A percentile compares a stretch with the other conserved stretches of the same genome.
Evolutionary conservation across 2,797 vertebrate genomes (phyloP).

Genomic region (Malurus splendens): DNA sequence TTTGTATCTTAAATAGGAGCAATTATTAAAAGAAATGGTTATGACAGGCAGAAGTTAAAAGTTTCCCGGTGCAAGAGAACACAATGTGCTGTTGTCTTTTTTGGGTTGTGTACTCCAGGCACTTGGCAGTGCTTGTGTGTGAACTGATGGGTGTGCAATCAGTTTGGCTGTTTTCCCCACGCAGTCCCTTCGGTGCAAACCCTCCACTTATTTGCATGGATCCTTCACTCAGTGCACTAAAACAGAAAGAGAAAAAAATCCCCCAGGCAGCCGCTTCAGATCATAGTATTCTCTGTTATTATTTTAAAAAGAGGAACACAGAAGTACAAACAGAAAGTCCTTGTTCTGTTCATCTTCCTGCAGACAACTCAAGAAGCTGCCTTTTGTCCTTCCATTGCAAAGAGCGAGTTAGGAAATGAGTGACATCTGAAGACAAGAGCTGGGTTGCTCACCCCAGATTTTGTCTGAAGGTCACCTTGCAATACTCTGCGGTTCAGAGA

Average conservation of each 20-base stretch:
- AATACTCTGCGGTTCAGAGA: neutral
- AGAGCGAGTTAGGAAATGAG: neutral
- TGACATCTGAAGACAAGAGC: neutral
- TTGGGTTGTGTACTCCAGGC: neutral
- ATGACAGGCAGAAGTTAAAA: neutral
- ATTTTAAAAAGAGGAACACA: slow-evolving; percentile 1
- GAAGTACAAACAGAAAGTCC: slow-evolving; percentile 13
- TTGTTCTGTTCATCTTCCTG: neutral
- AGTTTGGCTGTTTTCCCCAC: neutral
- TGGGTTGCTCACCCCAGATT: neutral
- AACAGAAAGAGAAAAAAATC: neutral
- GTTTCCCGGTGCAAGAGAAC: neutral
- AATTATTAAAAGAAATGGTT: neutral
- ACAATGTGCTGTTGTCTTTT: slow-evolving; percentile 30
- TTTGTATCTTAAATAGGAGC: neutral
- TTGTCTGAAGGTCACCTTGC: slow-evolving; percentile 32
- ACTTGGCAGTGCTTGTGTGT: slow-evolving; percentile 24
- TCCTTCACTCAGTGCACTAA: neutral
- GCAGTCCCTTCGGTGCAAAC: neutral
- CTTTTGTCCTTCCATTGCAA: neutral
- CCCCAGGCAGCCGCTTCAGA: slow-evolving; percentile 7
- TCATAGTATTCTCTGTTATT: neutral
- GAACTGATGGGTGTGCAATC: slow-evolving; percentile 31
- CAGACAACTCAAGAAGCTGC: neutral
- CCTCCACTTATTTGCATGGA: neutral